Conservation (phyloP, 2,797 vertebrate species). For the Eremophila alpestris region DNA sequence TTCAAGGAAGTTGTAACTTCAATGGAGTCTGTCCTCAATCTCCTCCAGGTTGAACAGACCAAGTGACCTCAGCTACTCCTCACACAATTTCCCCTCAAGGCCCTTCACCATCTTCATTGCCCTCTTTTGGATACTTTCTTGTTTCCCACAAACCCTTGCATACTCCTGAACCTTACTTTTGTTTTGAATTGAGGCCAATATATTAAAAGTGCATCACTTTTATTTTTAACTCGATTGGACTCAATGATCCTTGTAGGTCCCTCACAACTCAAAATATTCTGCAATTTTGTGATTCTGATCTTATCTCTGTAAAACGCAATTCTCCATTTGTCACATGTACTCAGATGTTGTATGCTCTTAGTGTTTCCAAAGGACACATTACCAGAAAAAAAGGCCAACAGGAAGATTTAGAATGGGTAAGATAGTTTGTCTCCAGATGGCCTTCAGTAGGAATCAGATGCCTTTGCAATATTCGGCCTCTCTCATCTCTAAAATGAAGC, state of each 20-base stretch:
- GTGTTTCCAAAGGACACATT: background rate
- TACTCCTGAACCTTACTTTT: background rate
- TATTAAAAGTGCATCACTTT: background rate
- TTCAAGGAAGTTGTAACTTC: background rate
- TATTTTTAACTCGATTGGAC: background rate
- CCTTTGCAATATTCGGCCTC: background rate
- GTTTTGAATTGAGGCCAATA: background rate
- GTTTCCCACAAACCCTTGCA: background rate
- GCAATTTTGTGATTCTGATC: background rate
- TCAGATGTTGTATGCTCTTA: background rate
- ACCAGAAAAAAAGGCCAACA: background rate
- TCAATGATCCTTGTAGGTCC: too few species aligned
- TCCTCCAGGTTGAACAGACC: background rate
- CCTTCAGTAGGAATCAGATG: background rate
- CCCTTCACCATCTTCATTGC: background rate
- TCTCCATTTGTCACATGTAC: background rate
- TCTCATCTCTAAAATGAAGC: background rate
- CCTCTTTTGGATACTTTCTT: background rate
- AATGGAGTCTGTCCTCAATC: background rate
- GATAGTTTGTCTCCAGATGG: background rate
- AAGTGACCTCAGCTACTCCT: rapidly evolving
- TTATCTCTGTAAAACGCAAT: background rate
- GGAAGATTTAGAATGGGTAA: background rate
- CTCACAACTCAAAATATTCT: background rate
- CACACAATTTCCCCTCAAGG: rapidly evolving